Evolutionary conservation across 2,797 vertebrate species (phyloP).

Genomic region (Poecilia picta): DNA sequence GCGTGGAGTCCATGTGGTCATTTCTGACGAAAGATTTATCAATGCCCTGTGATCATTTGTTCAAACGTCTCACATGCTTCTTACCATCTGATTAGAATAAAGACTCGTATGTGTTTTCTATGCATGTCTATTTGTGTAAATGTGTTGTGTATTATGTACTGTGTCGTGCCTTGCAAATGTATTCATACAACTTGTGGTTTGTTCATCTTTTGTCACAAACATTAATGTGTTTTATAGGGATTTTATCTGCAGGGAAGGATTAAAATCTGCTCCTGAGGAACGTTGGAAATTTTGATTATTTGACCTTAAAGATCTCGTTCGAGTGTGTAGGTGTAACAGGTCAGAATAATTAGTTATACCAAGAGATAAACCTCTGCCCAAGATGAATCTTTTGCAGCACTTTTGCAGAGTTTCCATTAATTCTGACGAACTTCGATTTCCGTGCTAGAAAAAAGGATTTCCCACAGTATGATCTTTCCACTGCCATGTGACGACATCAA

Average conservation of each 20-base stretch:
- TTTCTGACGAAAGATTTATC: background rate
- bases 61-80: background rate
- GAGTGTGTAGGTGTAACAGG: too few species aligned
- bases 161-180: background rate
- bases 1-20: conserved; percentile 1
- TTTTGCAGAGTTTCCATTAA: background rate
- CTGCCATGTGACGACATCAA: too few species aligned
- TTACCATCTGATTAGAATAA: background rate
- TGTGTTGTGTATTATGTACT: background rate
- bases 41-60: too few species aligned
- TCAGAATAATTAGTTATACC: background rate
- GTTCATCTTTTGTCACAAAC: background rate
- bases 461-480: too few species aligned
- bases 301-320: too few species aligned
- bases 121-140: background rate
- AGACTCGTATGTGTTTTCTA: background rate
- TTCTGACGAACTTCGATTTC: background rate
- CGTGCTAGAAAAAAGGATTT: background rate
- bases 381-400: background rate
- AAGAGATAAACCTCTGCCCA: background rate
- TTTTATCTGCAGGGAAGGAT: background rate
- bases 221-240: background rate
- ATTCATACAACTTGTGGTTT: background rate
- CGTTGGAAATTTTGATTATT: too few species aligned
- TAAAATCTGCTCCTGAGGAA: background rate